Conservation (phyloP, 2,888 invertebrate species). For the Physocephala rufipes region DNA sequence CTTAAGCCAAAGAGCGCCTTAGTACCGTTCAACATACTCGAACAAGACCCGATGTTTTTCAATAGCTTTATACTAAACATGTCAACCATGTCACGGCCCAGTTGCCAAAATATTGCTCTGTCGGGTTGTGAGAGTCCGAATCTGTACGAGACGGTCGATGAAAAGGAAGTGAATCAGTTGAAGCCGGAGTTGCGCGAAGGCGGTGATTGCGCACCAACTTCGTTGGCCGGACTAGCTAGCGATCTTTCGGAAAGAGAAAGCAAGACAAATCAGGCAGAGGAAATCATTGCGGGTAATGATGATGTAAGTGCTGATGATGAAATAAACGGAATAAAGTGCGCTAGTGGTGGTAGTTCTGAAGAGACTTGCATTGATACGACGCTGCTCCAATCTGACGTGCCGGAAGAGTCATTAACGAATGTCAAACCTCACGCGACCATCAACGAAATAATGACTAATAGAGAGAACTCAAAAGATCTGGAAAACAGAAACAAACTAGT, state of each 20-base stretch:
- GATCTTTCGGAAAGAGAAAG: too few species aligned
- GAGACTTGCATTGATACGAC: neutral
- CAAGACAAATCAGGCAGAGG: neutral
- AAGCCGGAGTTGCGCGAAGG: slow-evolving; percentile 20
- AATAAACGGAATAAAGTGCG: neutral
- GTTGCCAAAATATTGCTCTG: neutral
- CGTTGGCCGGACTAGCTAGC: neutral
- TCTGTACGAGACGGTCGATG: neutral
- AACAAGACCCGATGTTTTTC: slow-evolving; percentile 60
- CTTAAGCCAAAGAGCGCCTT: slow-evolving; percentile 48
- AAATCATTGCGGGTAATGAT: neutral
- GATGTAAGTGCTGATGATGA: neutral
- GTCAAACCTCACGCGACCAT: slow-evolving; percentile 14
- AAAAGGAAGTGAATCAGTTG: neutral
- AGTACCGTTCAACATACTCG: slow-evolving; percentile 55
- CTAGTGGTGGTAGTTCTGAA: slow-evolving; percentile 2
- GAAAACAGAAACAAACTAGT: neutral
- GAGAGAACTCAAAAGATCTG: neutral
- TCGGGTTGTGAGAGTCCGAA: too few species aligned
- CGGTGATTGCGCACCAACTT: slow-evolving; percentile 15
- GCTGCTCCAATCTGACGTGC: neutral
- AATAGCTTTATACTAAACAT: slow-evolving; percentile 49
- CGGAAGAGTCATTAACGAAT: neutral
- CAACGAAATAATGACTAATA: neutral
- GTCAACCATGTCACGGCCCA: neutral